Percentiles rank a stretch among this genome's conserved stretches.
These are phyloP conservation scores for Nicator chloris DNA, from an alignment of 2,113 vertebrate genomes.

Conservation along the genomic window DNA sequence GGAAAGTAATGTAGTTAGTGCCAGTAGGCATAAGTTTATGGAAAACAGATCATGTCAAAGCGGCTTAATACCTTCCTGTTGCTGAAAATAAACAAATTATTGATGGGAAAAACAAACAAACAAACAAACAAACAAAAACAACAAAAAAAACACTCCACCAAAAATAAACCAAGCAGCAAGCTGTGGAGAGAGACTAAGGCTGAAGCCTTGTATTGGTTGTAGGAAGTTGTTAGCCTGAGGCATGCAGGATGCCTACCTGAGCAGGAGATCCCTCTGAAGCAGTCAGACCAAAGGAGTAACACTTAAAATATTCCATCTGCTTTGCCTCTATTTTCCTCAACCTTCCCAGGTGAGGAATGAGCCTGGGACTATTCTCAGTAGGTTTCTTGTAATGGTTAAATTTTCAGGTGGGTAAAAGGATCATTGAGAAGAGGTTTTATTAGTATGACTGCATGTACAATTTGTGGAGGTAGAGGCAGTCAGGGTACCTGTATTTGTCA, in stretches of 20 bases:
- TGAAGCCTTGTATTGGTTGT: accelerated
- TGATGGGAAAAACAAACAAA: not conserved
- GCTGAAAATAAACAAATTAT: not conserved
- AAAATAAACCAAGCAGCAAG: not conserved
- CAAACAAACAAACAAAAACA: not conserved
- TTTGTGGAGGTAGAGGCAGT: not conserved
- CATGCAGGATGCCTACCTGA: accelerated
- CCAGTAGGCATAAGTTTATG: not conserved
- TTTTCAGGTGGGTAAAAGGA: accelerated
- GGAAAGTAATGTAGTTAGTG: not conserved
- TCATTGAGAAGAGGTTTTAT: not conserved
- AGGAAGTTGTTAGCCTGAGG: not conserved
- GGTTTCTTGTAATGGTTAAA: not conserved
- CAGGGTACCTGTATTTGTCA: not conserved
- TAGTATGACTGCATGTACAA: not conserved
- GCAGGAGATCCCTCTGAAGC: not conserved
- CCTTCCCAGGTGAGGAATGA: not conserved
- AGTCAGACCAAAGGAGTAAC: not conserved
- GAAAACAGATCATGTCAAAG: not conserved
- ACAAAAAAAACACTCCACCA: too few species aligned
- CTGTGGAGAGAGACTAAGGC: too few species aligned
- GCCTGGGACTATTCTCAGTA: not conserved
- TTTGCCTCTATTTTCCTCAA: not conserved
- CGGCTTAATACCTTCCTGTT: not conserved
- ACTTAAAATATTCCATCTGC: not conserved